phyloP scores from a whole-genome alignment of 2,797 vertebrate genomes.

The Mormyrops attenuatus region DNA sequence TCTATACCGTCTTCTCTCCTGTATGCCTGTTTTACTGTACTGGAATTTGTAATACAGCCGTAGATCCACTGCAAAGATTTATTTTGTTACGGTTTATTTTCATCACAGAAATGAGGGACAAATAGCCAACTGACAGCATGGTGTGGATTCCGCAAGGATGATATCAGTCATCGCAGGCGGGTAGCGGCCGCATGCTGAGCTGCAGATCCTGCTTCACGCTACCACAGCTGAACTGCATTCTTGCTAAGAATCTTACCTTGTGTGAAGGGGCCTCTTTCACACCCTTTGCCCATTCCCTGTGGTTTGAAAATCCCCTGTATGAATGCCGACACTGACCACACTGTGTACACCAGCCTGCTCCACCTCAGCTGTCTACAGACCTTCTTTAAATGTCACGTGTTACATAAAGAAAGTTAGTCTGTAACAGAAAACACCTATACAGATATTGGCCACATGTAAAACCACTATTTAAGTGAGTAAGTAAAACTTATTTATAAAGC shows the following conservation, averaged over 20 bases:
- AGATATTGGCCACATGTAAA: not conserved
- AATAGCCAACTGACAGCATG: not conserved
- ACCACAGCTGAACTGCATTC: constrained; percentile 4
- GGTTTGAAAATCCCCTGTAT: not conserved
- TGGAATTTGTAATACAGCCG: constrained; percentile 14
- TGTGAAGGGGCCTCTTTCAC: not conserved
- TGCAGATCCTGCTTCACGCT: not conserved
- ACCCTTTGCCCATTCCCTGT: not conserved
- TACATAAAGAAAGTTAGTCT: not conserved
- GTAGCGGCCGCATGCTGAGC: not conserved
- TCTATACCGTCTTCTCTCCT: not conserved
- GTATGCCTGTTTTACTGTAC: not conserved
- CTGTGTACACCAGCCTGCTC: not conserved
- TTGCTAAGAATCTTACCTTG: constrained; percentile 1
- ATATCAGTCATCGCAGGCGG: not conserved
- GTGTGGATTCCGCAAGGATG: constrained; percentile 6
- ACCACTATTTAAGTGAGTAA: not conserved
- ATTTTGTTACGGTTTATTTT: constrained; percentile 4
- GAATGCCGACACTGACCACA: not conserved
- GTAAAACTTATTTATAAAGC: not conserved
- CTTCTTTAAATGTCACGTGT: not conserved
- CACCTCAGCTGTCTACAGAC: not conserved
- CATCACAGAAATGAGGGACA: not conserved
- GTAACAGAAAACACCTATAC: not conserved
- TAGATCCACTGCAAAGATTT: not conserved